These are phyloP conservation scores for Caenorhabditis virilis DNA, from an alignment of 2,888 invertebrate genomes.

Conservation along the genomic window DNA sequence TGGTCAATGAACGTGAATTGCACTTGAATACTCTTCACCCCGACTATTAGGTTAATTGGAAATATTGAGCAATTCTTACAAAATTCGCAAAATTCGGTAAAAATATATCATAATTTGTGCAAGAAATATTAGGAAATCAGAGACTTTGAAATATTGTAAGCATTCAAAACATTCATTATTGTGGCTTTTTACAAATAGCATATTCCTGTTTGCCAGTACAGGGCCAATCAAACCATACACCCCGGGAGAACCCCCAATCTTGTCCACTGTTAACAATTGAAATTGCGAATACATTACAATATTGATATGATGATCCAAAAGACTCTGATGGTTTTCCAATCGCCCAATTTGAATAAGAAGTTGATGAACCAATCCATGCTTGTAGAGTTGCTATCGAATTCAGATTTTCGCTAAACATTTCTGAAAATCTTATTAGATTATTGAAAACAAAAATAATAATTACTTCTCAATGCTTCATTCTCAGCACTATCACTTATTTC, in stretches of 20 bases:
- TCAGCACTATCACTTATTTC: neutral
- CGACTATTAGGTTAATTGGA: too few species aligned
- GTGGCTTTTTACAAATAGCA: conserved; percentile 8
- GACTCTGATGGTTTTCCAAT: neutral
- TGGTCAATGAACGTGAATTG: too few species aligned
- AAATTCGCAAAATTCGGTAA: too few species aligned
- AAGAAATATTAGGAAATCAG: too few species aligned
- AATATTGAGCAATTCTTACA: too few species aligned
- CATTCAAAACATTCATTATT: neutral
- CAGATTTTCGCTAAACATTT: neutral
- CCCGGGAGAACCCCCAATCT: neutral
- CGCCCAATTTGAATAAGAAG: conserved; percentile 1
- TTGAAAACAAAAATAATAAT: too few species aligned
- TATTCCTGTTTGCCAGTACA: conserved; percentile 3
- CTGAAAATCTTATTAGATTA: conserved; percentile 1
- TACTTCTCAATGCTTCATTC: conserved; percentile 18
- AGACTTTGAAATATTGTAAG: too few species aligned
- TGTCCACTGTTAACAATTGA: neutral
- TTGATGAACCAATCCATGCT: conserved; percentile 1
- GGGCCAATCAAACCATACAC: conserved; percentile 6
- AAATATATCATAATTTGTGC: too few species aligned
- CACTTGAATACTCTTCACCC: too few species aligned
- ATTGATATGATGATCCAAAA: neutral
- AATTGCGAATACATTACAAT: conserved; percentile 5
- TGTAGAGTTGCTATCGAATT: neutral